A percentile compares a stretch with the other conserved stretches of the same genome.
Evolutionary conservation across 1,140 invertebrate genomes (phyloP).

Genomic region (Calliphora vicina): DNA sequence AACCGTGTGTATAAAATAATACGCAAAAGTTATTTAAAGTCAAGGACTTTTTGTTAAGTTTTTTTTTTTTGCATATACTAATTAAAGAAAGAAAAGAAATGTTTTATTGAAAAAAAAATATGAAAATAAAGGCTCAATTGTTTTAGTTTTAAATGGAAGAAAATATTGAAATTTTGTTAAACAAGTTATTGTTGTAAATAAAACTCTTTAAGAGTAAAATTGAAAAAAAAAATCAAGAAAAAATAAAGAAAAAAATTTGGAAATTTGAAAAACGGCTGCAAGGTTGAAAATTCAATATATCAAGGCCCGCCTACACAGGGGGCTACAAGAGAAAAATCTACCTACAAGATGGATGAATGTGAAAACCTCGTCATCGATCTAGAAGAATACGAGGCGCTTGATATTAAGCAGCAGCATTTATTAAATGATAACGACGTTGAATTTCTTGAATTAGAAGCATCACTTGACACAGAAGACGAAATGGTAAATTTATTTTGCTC

Average conservation of each 20-base stretch:
- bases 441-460: conserved; percentile 37
- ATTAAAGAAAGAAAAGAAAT: background rate
- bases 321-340: conserved; percentile 32
- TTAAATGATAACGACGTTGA: conserved; percentile 43
- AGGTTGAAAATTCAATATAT: conserved; percentile 31
- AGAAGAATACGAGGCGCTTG: conserved; percentile 52
- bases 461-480: conserved; percentile 47
- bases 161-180: background rate
- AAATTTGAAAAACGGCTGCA: conserved; percentile 15
- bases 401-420: conserved; percentile 41
- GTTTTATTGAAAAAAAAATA: background rate
- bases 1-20: background rate
- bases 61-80: background rate
- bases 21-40: background rate
- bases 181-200: background rate
- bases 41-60: background rate
- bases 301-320: conserved; percentile 37
- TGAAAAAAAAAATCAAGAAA: background rate
- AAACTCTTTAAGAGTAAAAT: background rate
- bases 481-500: conserved; percentile 48
- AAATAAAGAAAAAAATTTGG: background rate
- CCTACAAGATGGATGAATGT: conserved; percentile 64
- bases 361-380: conserved; percentile 61
- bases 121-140: too few species aligned
- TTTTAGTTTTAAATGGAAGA: background rate